Percentiles rank a stretch among this genome's conserved stretches.
Conservation (phyloP, 2,113 vertebrate genomes). For the Nibea albiflora region DNA sequence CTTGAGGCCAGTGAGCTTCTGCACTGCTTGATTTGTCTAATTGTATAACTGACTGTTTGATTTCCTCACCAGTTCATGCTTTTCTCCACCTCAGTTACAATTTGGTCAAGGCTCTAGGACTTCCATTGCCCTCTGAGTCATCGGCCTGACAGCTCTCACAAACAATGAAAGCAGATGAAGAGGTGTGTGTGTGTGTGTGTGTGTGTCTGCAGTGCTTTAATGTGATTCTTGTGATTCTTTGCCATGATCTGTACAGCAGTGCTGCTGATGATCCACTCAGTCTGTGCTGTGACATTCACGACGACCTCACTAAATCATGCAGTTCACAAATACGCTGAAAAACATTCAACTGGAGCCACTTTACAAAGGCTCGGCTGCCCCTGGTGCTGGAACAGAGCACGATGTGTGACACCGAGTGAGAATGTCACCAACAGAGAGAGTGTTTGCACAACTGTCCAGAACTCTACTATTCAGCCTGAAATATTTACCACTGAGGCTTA, state of each 20-base stretch:
- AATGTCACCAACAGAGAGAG: constrained; percentile 20
- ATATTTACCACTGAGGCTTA: constrained; percentile 51
- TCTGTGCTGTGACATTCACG: constrained; percentile 26
- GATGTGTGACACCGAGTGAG: constrained; percentile 38
- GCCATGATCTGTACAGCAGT: constrained; percentile 22
- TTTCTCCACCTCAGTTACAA: constrained; percentile 50
- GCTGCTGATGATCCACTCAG: constrained; percentile 11
- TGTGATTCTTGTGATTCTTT: constrained; percentile 31
- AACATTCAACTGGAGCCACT: constrained; percentile 32
- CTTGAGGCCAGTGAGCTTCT: constrained; percentile 27
- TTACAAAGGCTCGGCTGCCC: constrained; percentile 26
- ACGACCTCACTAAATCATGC: constrained; percentile 58
- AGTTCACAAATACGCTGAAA: constrained; percentile 27
- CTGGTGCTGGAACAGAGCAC: constrained; percentile 25
- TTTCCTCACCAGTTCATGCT: constrained; percentile 36
- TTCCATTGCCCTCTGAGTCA: constrained; percentile 57
- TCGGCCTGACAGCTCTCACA: constrained; percentile 36
- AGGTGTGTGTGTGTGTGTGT: not conserved
- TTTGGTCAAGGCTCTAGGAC: constrained; percentile 28
- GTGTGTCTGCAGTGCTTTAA: not conserved
- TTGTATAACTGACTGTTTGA: constrained; percentile 42
- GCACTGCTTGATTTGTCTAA: constrained; percentile 35
- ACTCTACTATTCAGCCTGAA: constrained; percentile 41
- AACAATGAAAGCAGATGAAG: constrained; percentile 19
- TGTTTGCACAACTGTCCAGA: constrained; percentile 59